A percentile compares a stretch with the other conserved stretches of the same genome.
These are phyloP conservation scores for Pangasius sanitwongsei DNA, from an alignment of 2,797 vertebrate species.

Conservation along the genomic window DNA sequence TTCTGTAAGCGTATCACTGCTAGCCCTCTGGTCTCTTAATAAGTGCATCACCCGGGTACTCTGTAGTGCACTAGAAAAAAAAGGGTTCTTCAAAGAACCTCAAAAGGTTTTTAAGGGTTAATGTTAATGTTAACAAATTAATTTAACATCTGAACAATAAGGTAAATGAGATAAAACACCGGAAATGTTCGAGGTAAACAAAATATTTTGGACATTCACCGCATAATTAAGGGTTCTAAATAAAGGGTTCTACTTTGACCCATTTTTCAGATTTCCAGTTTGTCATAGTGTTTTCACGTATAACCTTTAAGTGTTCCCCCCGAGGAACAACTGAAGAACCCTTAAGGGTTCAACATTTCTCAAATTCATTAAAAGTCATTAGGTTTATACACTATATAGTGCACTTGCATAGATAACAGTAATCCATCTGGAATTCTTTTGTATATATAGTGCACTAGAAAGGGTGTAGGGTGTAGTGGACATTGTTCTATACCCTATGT, in stretches of 20 bases:
- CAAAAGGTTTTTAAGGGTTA: neutral
- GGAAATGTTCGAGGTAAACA: no score
- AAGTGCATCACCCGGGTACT: neutral
- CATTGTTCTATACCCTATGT: no score
- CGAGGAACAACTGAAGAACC: neutral
- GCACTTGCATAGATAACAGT: neutral
- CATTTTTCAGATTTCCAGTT: neutral
- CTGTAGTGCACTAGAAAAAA: neutral
- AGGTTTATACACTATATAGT: neutral
- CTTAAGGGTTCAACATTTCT: neutral
- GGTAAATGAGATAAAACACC: no score
- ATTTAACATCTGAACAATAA: no score
- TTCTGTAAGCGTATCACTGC: neutral
- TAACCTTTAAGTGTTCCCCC: neutral
- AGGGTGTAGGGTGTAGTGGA: no score
- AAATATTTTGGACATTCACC: neutral
- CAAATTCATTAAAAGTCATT: neutral
- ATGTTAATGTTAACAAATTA: no score
- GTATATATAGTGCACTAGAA: neutral
- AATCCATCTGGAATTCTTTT: neutral
- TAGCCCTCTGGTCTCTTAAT: neutral
- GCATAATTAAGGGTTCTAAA: neutral
- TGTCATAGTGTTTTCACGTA: neutral
- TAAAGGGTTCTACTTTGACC: neutral
- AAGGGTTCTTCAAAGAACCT: neutral